phyloP scores from a whole-genome alignment of 1,140 invertebrate species.

The Nasonia longicornis region DNA sequence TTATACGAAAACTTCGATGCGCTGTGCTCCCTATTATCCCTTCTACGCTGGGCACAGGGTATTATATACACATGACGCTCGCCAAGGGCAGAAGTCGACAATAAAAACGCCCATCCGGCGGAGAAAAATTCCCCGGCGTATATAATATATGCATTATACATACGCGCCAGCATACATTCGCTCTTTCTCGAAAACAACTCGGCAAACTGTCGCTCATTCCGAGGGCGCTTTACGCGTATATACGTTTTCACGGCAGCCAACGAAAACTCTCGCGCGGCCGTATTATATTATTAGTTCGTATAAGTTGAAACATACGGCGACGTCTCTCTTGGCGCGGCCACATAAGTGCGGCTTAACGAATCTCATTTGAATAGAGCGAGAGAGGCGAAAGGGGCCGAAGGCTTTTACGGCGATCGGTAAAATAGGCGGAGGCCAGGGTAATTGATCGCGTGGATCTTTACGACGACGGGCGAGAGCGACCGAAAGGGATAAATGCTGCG shows the following conservation, averaged over 20 bases:
- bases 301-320: background rate
- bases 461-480: background rate
- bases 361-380: slow-evolving; percentile 17
- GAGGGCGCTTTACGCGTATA: background rate
- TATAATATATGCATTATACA: background rate
- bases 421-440: background rate
- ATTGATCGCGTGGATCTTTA: slow-evolving; percentile 3
- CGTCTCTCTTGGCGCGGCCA: background rate
- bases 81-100: background rate
- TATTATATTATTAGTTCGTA: background rate
- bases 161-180: background rate
- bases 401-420: slow-evolving; percentile 2
- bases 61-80: background rate
- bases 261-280: background rate
- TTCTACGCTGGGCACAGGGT: background rate
- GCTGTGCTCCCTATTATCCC: background rate
- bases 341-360: slow-evolving; percentile 21
- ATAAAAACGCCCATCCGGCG: background rate
- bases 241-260: background rate
- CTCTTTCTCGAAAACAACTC: background rate
- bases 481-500: background rate
- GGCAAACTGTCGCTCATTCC: background rate
- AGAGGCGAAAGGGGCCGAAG: background rate
- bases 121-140: background rate
- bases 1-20: background rate